Percentiles rank a stretch among this genome's conserved stretches.
These are phyloP conservation scores for Idaea aversata DNA, from an alignment of 2,888 invertebrate genomes.

Conservation along the genomic window DNA sequence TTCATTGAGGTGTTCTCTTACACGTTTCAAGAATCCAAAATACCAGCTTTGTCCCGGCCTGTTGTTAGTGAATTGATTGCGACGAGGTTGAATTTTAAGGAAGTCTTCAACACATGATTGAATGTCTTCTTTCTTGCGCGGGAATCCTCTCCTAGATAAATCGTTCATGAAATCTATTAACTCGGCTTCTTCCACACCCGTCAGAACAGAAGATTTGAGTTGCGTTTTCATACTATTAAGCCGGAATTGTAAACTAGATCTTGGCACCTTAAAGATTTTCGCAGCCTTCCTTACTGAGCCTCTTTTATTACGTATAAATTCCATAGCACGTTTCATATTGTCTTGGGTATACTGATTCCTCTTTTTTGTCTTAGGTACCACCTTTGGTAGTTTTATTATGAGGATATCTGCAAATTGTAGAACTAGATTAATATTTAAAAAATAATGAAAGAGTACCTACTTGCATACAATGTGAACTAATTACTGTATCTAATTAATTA, in stretches of 20 bases:
- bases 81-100: constrained; percentile 3
- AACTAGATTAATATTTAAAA: background rate
- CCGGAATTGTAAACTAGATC: constrained; percentile 6
- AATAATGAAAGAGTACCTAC: too few species aligned
- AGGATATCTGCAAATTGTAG: background rate
- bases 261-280: constrained; percentile 12
- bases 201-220: background rate
- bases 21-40: constrained; percentile 11
- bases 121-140: constrained; percentile 15
- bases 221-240: constrained; percentile 6
- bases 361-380: background rate
- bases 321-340: constrained; percentile 5
- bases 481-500: too few species aligned
- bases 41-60: constrained; percentile 14
- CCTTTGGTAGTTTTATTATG: background rate
- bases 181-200: constrained; percentile 13
- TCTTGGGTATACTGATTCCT: background rate
- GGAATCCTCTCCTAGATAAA: constrained; percentile 13
- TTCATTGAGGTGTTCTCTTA: constrained; percentile 4
- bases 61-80: constrained; percentile 6
- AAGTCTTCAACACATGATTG: constrained; percentile 11
- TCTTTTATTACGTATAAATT: constrained; percentile 10
- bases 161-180: constrained; percentile 13
- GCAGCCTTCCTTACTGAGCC: constrained; percentile 12
- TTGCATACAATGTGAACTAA: too few species aligned